phyloP scores from a whole-genome alignment of 2,888 invertebrate genomes.

The Melipona bicolor region DNA sequence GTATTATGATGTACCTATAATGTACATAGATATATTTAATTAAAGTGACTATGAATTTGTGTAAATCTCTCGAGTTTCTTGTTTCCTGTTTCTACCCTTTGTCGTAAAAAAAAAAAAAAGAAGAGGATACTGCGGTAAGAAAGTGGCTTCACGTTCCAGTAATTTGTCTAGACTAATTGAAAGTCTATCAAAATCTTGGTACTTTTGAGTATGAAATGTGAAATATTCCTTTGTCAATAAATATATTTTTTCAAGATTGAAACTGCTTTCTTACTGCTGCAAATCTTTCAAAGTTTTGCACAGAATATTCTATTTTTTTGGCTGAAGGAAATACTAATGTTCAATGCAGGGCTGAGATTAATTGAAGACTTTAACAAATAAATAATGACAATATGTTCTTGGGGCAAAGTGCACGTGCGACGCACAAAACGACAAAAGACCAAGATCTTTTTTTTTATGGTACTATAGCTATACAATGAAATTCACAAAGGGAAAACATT shows the following conservation, averaged over 20 bases:
- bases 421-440: neutral
- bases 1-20: conserved; percentile 83
- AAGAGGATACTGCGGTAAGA: neutral
- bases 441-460: neutral
- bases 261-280: neutral
- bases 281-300: neutral
- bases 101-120: no score
- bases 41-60: conserved; percentile 83
- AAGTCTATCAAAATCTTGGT: neutral
- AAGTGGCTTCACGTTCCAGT: neutral
- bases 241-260: neutral
- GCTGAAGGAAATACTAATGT: no score
- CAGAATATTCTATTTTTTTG: neutral
- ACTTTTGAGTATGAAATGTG: neutral
- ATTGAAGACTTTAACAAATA: no score
- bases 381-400: no score
- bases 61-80: conserved; percentile 63
- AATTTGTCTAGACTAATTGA: neutral
- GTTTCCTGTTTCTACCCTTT: neutral
- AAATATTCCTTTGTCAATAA: no score
- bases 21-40: conserved; percentile 84
- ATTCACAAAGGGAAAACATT: no score
- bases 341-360: no score
- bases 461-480: no score
- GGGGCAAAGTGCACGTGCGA: no score